These are phyloP conservation scores for Cecropterus lyciades DNA, from an alignment of 1,140 invertebrate genomes.

Conservation along the genomic window DNA sequence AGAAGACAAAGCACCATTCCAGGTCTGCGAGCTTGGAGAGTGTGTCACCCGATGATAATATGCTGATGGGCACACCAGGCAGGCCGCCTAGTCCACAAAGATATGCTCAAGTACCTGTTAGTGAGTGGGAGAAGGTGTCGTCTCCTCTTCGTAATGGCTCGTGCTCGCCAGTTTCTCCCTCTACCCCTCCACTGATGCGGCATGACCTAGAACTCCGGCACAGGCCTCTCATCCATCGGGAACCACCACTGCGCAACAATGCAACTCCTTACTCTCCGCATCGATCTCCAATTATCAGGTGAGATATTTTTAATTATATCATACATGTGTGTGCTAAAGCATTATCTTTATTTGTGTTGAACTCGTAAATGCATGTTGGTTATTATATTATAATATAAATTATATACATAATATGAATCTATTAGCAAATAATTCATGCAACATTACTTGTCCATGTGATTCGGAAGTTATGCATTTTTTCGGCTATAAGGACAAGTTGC, in stretches of 20 bases:
- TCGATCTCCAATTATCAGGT: constrained; percentile 67
- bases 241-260: constrained; percentile 54
- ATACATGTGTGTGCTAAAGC: too few relatives aligned
- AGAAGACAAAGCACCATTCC: constrained; percentile 89
- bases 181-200: constrained; percentile 83
- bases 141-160: constrained; percentile 80
- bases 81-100: constrained; percentile 50
- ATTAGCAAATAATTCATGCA: too few relatives aligned
- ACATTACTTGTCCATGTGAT: too few relatives aligned
- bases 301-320: constrained; percentile 20
- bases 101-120: constrained; percentile 74
- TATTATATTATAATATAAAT: too few relatives aligned
- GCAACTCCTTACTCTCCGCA: constrained; percentile 63
- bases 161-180: constrained; percentile 86
- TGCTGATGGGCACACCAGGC: constrained; percentile 72
- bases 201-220: constrained; percentile 60
- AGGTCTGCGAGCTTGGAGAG: constrained; percentile 87
- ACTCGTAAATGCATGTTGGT: too few relatives aligned
- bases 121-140: constrained; percentile 79
- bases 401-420: too few relatives aligned
- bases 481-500: too few relatives aligned
- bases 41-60: constrained; percentile 84
- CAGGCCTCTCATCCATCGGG: constrained; percentile 50
- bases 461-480: too few relatives aligned
- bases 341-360: too few relatives aligned